phyloP scores from a whole-genome alignment of 2,797 vertebrate genomes.

The Limnodromus scolopaceus region DNA sequence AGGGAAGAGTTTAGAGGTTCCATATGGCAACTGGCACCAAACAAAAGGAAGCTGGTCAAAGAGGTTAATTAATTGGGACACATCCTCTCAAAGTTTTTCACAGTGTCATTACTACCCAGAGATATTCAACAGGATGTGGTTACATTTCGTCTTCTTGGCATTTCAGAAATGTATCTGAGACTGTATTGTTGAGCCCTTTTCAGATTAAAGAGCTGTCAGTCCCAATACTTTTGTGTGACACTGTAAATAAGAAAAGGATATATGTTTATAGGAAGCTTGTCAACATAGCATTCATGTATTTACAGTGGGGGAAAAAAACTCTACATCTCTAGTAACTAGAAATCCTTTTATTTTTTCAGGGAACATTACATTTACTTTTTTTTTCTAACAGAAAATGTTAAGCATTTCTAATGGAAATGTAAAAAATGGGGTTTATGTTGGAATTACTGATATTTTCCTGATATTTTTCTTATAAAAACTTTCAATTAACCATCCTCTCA shows the following conservation, averaged over 20 bases:
- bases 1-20: constrained; percentile 85
- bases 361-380: neutral
- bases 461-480: neutral
- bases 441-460: neutral
- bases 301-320: neutral
- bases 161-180: constrained; percentile 76
- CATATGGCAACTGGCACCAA: constrained; percentile 86
- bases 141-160: constrained; percentile 70
- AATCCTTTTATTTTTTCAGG: neutral
- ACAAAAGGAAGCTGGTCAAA: constrained; percentile 75
- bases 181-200: neutral
- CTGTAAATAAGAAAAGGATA: constrained; percentile 14
- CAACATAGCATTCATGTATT: neutral
- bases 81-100: constrained; percentile 77
- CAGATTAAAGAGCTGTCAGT: constrained; percentile 40
- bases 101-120: constrained; percentile 76
- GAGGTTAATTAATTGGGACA: constrained; percentile 81
- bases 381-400: neutral
- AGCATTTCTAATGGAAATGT: neutral
- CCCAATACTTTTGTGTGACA: constrained; percentile 15
- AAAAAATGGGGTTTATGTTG: neutral
- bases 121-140: constrained; percentile 76
- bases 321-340: neutral
- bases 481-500: neutral
- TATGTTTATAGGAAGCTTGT: neutral